Base-by-base conservation (phyloP, 2,113 vertebrate species). In the Cricetomys ansorgei region DNA sequence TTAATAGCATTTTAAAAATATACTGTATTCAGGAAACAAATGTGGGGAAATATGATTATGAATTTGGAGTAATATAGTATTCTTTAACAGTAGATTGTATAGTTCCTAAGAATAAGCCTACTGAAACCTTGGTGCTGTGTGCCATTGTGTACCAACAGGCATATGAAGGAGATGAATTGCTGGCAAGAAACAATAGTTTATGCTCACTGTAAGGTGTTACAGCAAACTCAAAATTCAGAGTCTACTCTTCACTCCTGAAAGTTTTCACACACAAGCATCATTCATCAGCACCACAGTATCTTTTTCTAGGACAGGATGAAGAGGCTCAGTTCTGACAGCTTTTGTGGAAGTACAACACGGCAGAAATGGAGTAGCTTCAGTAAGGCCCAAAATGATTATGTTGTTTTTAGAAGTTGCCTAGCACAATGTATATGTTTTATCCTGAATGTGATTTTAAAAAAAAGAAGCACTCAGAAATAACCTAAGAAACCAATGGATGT, bases 241-340 rank as follows among this genome's bases (percentile, higher is more conserved):
- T 88, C 15, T 65, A 50, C n/a, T 90, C 77, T 67, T 88, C 69
- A 76, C 77, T 84, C 80, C 85, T 75, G 43, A 88, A 27, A 85
- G 16, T 72, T 64, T 57, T 16, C 29, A 75, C 76, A 94, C 31
- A 83, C 8, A 89, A 86, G 59, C 67, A 40, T 59, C 57, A 55
- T 67, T 34, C 92, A 59, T 90, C 57, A 59, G 25, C 53, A 37
- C 2, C 70, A 80, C 43, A 29, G 69, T 84, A 19, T 77, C 10
- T 37, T 91, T 87, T 87, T 87, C 88, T 94, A 25, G 64, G 50
- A 69, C 65, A 76, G 70, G 65, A 79, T 90, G 37, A 94, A 92
- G 50, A 91, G 40, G 53, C 34, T 50, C 9, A 85, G 23, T 25
- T 12, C 11, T 12, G 37, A 8, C 67, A 40, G 65, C 45, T 89